These are phyloP conservation scores for Corythoichthys intestinalis DNA, from an alignment of 2,113 vertebrate genomes.

Conservation along the genomic window DNA sequence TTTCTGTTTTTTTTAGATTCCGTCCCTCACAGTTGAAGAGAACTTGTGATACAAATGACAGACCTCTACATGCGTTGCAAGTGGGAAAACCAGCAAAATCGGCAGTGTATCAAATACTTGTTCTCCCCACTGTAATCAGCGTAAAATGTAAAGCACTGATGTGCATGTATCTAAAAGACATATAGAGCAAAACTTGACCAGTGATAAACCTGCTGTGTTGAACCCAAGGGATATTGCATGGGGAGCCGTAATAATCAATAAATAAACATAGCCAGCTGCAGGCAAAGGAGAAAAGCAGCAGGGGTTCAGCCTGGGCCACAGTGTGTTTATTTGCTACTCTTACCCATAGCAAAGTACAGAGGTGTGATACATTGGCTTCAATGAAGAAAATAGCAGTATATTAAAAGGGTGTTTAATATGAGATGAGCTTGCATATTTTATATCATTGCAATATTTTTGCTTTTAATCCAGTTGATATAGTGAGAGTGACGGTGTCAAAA, in stretches of 20 bases:
- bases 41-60: no score
- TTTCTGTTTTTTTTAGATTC: no score
- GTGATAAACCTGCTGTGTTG: conserved; percentile 27
- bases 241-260: conserved; percentile 49
- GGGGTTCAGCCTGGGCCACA: conserved; percentile 15
- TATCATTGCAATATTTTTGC: conserved; percentile 11
- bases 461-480: not conserved
- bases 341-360: not conserved
- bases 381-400: conserved; percentile 24
- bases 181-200: conserved; percentile 34
- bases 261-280: conserved; percentile 41
- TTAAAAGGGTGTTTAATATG: conserved; percentile 40
- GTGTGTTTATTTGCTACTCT: not conserved
- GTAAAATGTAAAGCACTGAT: conserved; percentile 23
- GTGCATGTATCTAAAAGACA: conserved; percentile 26
- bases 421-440: conserved; percentile 36
- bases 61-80: no score
- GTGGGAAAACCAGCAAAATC: no score
- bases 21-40: no score
- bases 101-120: no score
- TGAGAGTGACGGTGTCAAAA: no score
- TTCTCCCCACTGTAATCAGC: conserved; percentile 28
- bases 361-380: conserved; percentile 36
- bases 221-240: conserved; percentile 33
- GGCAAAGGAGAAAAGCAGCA: conserved; percentile 18